Base-by-base conservation (phyloP, 1,140 invertebrate species). In the Hormaphis cornu region DNA sequence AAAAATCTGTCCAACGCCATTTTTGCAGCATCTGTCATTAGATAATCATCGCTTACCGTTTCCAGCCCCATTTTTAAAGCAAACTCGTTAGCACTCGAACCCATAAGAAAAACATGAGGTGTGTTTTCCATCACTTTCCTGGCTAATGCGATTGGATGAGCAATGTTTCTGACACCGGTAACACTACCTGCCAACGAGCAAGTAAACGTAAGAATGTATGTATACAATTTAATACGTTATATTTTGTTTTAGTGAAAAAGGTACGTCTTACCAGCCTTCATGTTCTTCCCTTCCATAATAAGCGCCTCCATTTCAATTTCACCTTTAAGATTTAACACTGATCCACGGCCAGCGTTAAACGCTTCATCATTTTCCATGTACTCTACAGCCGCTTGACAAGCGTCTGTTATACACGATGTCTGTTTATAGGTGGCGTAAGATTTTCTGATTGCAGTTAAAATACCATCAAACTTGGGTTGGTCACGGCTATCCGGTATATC, bases 261-360 rank as follows among this genome's bases (percentile, higher is more conserved):
- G 18, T 20, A 33, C n/a, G n/a, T 78, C 30, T 80, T 82, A 58
- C 85, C 85, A 40, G 81, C 82, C 52, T 79, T 76, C 40, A 86
- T 73, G 30, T 80, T 76, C 2, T 73, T 77, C 1, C 90, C 89
- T 72, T 88, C 82, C 83, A 89, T 88, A 18, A 91, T 82, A 54
- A 86, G 83, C 1, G 89, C 88, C 78, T 91, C 89, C 85, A 90
- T 85, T 79, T 90, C 87, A 0, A 90, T 83, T 54, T 84, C 78
- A 12, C 86, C 87, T 56, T 80, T 80, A 22, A 79, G 75, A 72
- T 86, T 90, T 37, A 89, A 76, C 18, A 84, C 84, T 0, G 87
- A 85, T 22, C 89, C 89, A 73, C 82, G 83, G 73, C 76, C 76
- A 37, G 76, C 76, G 83, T 93, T 91, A 75, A 92, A 93, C 26